These are phyloP conservation scores for Empidonax traillii DNA, from an alignment of 2,113 vertebrate species.

Conservation along the genomic window DNA sequence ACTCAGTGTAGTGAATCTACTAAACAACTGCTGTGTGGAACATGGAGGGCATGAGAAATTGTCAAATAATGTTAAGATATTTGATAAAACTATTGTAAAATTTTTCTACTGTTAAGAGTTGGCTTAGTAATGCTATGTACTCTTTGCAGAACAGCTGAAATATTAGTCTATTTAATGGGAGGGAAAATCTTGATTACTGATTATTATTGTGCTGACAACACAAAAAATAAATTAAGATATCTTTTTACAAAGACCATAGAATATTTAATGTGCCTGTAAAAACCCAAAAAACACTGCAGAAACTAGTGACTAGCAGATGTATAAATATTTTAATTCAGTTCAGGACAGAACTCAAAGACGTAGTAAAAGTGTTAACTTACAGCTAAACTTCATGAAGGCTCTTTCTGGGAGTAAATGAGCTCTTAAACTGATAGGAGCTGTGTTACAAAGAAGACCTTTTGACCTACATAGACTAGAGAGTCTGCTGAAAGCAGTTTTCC, in stretches of 20 bases:
- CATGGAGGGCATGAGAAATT: background rate
- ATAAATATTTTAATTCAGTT: background rate
- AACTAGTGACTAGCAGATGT: background rate
- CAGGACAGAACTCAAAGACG: background rate
- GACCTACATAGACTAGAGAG: background rate
- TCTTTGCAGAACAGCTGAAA: background rate
- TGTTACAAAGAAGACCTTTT: background rate
- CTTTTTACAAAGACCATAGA: background rate
- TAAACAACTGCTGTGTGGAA: background rate
- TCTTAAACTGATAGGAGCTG: background rate
- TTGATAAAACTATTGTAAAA: background rate
- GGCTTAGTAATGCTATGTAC: background rate
- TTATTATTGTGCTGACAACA: background rate
- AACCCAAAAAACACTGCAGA: background rate
- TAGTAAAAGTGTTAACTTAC: background rate
- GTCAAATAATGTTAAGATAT: background rate
- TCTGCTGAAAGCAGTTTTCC: background rate
- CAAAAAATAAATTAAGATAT: background rate
- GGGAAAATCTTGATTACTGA: background rate
- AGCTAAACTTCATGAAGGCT: background rate
- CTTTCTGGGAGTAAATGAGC: background rate
- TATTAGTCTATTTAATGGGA: background rate
- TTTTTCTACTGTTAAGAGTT: background rate
- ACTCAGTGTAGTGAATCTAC: background rate
- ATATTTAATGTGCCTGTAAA: background rate